These are phyloP conservation scores for Pyralis farinalis DNA, from an alignment of 2,888 invertebrate species.

Conservation along the genomic window DNA sequence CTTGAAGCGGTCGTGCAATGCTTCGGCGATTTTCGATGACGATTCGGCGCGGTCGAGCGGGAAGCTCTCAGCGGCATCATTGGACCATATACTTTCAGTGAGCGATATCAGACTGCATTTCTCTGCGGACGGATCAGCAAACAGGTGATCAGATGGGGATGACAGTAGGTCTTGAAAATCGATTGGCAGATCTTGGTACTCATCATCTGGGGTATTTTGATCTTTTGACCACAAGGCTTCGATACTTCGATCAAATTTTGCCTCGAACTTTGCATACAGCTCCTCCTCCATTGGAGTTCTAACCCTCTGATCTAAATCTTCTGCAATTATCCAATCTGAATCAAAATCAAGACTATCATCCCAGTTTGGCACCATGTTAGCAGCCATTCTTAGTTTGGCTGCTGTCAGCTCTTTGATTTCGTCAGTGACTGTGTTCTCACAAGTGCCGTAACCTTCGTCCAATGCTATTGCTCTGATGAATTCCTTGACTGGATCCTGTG, in stretches of 20 bases:
- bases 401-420: constrained; percentile 49
- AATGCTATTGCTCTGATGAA: constrained; percentile 69
- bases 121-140: constrained; percentile 60
- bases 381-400: constrained; percentile 40
- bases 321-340: constrained; percentile 54
- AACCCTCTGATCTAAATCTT: constrained; percentile 47
- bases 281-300: constrained; percentile 69
- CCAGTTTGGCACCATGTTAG: constrained; percentile 58
- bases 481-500: constrained; percentile 71
- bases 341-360: constrained; percentile 54
- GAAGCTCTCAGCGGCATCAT: constrained; percentile 34
- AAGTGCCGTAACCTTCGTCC: constrained; percentile 76
- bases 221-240: constrained; percentile 84
- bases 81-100: constrained; percentile 58
- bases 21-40: constrained; percentile 39
- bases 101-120: constrained; percentile 54
- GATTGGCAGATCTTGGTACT: constrained; percentile 82
- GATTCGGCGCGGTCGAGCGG: constrained; percentile 29
- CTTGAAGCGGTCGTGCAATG: constrained; percentile 45
- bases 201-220: constrained; percentile 73
- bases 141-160: constrained; percentile 77
- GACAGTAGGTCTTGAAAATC: constrained; percentile 81
- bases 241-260: constrained; percentile 85
- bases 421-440: constrained; percentile 70
- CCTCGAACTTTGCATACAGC: constrained; percentile 81